Conservation (phyloP, 2,797 vertebrate genomes). For the Lagodon rhomboides region DNA sequence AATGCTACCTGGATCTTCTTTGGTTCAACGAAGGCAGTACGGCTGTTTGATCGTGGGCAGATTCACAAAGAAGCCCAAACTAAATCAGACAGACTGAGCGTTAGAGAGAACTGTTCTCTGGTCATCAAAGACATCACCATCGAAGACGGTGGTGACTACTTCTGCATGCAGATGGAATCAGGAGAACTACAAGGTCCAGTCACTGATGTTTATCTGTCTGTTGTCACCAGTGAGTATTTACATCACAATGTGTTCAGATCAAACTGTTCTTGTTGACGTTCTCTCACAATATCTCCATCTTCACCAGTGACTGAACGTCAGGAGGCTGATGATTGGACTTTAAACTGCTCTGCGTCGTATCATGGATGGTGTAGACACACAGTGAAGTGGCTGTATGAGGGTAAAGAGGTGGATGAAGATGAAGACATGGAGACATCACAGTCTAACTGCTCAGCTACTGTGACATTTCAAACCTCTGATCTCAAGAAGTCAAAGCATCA, state of each 20-base stretch:
- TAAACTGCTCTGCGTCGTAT: not conserved
- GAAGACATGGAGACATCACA: too few species aligned
- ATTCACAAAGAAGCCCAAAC: not conserved
- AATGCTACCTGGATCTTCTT: not conserved
- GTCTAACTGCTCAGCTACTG: not conserved
- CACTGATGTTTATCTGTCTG: not conserved
- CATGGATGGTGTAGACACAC: accelerated
- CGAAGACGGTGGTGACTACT: not conserved
- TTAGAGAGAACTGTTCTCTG: constrained; percentile 24
- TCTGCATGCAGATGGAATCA: not conserved
- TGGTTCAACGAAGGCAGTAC: accelerated
- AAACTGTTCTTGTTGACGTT: not conserved
- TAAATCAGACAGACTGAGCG: constrained; percentile 1
- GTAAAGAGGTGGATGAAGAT: not conserved
- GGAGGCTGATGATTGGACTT: not conserved
- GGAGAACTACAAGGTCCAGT: accelerated
- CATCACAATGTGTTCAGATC: not conserved
- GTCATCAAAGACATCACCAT: not conserved
- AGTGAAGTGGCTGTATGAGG: not conserved
- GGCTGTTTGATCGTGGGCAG: not conserved
- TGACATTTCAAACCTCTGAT: not conserved
- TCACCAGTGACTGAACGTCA: not conserved
- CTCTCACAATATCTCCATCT: not conserved
- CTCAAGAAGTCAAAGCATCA: not conserved
- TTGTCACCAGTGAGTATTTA: constrained; percentile 16